These are phyloP conservation scores for Whitmania pigra DNA, from an alignment of 1,140 invertebrate genomes.

Conservation along the genomic window DNA sequence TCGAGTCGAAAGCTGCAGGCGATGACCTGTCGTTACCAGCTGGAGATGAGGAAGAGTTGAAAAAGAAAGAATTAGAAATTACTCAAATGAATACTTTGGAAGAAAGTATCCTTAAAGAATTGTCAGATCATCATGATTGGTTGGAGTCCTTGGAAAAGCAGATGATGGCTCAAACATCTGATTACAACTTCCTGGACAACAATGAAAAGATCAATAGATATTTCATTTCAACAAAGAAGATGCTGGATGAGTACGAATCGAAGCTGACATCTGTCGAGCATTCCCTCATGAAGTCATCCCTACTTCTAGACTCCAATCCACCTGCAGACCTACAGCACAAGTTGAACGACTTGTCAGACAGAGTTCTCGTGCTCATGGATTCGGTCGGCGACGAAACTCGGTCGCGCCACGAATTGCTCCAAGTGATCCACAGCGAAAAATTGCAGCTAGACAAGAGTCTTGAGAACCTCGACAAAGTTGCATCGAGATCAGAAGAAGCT, in stretches of 20 bases:
- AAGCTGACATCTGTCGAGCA: background rate
- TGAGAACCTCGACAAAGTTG: background rate
- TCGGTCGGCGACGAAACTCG: conserved; percentile 1
- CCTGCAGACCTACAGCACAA: background rate
- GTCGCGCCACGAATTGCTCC: background rate
- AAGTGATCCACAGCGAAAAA: background rate
- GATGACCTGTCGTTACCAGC: background rate
- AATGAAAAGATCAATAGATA: background rate
- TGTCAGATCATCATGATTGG: conserved; percentile 9
- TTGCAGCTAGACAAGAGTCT: background rate
- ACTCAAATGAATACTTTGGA: conserved; percentile 1
- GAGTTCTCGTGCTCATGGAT: conserved; percentile 5
- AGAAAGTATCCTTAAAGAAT: conserved; percentile 6
- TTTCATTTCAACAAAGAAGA: background rate
- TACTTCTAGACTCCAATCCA: background rate
- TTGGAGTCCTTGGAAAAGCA: background rate
- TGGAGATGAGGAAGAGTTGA: background rate
- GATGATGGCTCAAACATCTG: background rate
- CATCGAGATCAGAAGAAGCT: background rate
- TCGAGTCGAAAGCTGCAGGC: background rate
- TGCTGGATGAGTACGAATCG: background rate
- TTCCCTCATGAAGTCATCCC: background rate
- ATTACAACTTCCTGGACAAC: background rate
- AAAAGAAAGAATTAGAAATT: background rate
- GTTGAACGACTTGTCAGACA: background rate